phyloP scores from a whole-genome alignment of 2,113 vertebrate species.

The Prunella himalayana region DNA sequence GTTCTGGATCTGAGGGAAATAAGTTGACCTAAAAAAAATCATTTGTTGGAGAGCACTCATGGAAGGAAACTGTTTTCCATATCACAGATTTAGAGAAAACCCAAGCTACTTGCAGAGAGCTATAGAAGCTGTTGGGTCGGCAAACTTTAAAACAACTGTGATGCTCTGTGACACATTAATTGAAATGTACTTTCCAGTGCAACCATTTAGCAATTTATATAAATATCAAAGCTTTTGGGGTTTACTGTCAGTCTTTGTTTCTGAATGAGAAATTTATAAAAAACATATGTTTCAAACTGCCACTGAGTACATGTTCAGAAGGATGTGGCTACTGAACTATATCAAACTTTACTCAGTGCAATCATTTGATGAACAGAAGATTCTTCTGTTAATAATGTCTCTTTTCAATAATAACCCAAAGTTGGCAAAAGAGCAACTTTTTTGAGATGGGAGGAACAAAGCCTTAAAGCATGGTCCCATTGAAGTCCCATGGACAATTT shows the following conservation, averaged over 20 bases:
- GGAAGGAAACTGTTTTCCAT: conserved; percentile 13
- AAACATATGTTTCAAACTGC: conserved; percentile 87
- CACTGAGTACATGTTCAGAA: conserved; percentile 72
- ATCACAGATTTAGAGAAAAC: conserved; percentile 20
- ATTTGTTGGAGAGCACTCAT: conserved; percentile 2
- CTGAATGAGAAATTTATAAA: conserved; percentile 81
- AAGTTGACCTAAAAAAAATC: conserved; percentile 49
- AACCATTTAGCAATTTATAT: conserved; percentile 80
- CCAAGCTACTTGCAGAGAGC: conserved; percentile 7
- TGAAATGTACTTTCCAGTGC: conserved; percentile 86
- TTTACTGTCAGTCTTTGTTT: conserved; percentile 80
- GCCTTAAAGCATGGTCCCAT: background rate
- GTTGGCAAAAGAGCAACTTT: background rate
- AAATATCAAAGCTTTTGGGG: conserved; percentile 79
- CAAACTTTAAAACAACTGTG: conserved; percentile 47
- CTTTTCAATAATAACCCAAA: conserved; percentile 45
- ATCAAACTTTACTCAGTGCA: conserved; percentile 59
- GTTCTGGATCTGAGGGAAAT: conserved; percentile 23
- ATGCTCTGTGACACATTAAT: conserved; percentile 81
- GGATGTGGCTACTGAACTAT: conserved; percentile 66
- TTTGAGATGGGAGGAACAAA: conserved; percentile 3
- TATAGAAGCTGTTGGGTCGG: conserved; percentile 31
- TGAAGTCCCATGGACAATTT: background rate
- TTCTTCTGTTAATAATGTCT: conserved; percentile 63
- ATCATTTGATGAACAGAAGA: conserved; percentile 54